These are phyloP conservation scores for Thumatha senex DNA, from an alignment of 2,888 invertebrate genomes.

Conservation along the genomic window DNA sequence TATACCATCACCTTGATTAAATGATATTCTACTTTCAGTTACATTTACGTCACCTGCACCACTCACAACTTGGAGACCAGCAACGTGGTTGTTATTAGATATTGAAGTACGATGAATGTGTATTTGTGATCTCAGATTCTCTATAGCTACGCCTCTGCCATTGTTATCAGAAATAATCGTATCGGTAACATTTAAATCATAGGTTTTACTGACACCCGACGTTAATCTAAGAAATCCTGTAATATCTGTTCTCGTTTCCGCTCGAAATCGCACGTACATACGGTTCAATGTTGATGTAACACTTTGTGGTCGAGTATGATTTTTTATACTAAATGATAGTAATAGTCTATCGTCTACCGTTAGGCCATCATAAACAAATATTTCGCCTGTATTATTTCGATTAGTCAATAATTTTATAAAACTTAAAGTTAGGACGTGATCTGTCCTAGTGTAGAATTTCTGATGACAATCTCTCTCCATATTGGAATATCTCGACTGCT, in stretches of 20 bases:
- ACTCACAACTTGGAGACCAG: constrained; percentile 94
- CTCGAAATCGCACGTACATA: constrained; percentile 91
- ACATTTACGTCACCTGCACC: constrained; percentile 98
- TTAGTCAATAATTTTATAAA: constrained; percentile 92
- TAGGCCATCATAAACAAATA: constrained; percentile 92
- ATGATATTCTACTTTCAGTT: constrained; percentile 93
- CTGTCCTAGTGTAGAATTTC: constrained; percentile 90
- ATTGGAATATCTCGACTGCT: constrained; percentile 89
- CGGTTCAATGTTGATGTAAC: constrained; percentile 91
- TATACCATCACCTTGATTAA: constrained; percentile 96
- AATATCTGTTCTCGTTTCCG: constrained; percentile 88
- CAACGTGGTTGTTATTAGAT: constrained; percentile 94
- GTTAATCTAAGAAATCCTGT: constrained; percentile 91
- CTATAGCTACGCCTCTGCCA: constrained; percentile 97
- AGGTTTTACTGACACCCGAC: constrained; percentile 90
- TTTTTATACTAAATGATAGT: constrained; percentile 88
- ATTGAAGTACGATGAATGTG: constrained; percentile 92
- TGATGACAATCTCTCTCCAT: constrained; percentile 89
- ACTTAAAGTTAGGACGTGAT: constrained; percentile 93
- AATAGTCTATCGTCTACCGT: constrained; percentile 88
- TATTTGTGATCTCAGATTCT: constrained; percentile 95
- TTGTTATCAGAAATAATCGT: constrained; percentile 94
- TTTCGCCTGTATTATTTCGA: constrained; percentile 87
- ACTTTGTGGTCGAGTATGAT: constrained; percentile 94
- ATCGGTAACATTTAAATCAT: constrained; percentile 94